Evolutionary conservation across 2,113 vertebrate genomes (phyloP), one percentile per base, ranked within the genome.

Genomic region (Corythornis madagascariensis): DNA sequence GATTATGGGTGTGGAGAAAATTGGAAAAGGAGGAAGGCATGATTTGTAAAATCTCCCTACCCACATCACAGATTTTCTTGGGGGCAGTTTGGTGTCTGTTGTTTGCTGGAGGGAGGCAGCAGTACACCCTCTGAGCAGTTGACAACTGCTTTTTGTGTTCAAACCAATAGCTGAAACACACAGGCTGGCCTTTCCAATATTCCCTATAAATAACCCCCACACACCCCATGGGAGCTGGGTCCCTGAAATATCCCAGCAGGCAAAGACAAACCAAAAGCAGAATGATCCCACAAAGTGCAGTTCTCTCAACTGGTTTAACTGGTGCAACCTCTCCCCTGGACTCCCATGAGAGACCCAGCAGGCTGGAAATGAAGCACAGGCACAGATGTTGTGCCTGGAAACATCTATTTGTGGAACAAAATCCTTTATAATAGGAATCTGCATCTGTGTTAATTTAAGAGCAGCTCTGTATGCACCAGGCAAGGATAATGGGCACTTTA

Each of bases 211-310:
- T 53, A 86, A 80, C 16, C 19, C 45, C 12, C 16, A 7, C 65
- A 48, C 11, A 1, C 18, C n/a, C 43, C 40, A 15, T 0, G 0
- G 26, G n/a, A 84, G 57, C 6, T 0, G 0, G 45, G 43, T 24
- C 59, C 52, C 63, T 42, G 59, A 86, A 65, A 35, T 52, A 57
- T 19, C 59, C 31, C 0, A 0, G 20, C 50, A 74, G 66, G 24
- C 61, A 88, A 89, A 91, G 66, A 18, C 29, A 57, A 40, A 92
- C 67, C 65, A 69, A 45, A 89, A 83, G 42, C 28, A 73, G 72
- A 86, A 75, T 24, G 21, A 3, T 65, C 20, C 35, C 28, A 15
- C n/a, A 6, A n/a, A 84, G 53, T 57, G 72, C n/a, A 33, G 25
- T 25, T 76, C 64, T 84, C 35, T 26, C 57, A 84, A 43, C 29